These are phyloP conservation scores for Aleadryas rufinucha DNA, from an alignment of 2,113 vertebrate genomes.

Conservation along the genomic window DNA sequence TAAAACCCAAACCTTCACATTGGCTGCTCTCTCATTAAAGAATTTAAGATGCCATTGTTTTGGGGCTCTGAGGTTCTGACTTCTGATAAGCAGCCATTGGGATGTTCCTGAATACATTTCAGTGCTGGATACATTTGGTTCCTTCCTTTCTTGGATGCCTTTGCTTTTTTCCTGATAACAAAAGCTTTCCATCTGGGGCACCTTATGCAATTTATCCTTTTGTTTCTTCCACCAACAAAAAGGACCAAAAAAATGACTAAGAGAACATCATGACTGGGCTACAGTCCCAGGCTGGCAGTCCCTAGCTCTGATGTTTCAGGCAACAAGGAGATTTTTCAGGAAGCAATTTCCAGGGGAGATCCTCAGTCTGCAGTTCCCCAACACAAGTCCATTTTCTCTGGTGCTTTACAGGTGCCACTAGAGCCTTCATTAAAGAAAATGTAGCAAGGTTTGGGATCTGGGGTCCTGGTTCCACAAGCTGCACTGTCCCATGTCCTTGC, in stretches of 20 bases:
- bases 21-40: background rate
- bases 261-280: conserved; percentile 14
- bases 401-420: background rate
- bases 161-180: conserved; percentile 4
- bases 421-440: background rate
- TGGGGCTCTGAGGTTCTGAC: background rate
- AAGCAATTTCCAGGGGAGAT: background rate
- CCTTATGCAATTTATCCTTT: conserved; percentile 19
- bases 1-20: background rate
- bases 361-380: background rate
- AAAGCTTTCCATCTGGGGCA: conserved; percentile 14
- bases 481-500: background rate
- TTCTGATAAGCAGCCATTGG: background rate
- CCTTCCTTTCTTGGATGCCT: conserved; percentile 22
- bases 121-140: background rate
- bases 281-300: conserved; percentile 23
- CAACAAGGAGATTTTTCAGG: conserved; percentile 20
- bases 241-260: background rate
- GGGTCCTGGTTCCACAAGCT: background rate
- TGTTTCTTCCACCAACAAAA: conserved; percentile 3
- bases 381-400: background rate
- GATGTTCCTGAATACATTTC: background rate
- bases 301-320: background rate
- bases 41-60: background rate
- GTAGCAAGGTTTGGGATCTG: background rate